Percentiles rank a stretch among this genome's conserved stretches.
Evolutionary conservation across 2,113 vertebrate genomes (phyloP).

Genomic region (Antidorcas marsupialis): DNA sequence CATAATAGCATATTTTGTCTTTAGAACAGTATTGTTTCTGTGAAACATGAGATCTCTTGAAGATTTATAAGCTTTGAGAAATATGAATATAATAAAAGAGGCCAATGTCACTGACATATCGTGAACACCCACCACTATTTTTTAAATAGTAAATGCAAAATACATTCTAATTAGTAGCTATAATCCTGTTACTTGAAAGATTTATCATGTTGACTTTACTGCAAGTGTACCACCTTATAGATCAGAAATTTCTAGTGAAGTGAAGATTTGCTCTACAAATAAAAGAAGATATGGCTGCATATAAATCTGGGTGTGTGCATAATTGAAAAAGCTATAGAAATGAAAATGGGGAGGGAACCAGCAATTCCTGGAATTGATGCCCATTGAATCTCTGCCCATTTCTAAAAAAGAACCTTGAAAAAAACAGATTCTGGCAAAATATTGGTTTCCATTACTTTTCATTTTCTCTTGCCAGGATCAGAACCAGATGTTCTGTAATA

Average conservation of each 20-base stretch:
- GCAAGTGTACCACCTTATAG: slow-evolving; percentile 74
- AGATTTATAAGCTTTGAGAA: slow-evolving; percentile 65
- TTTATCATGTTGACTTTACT: slow-evolving; percentile 67
- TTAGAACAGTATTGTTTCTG: slow-evolving; percentile 67
- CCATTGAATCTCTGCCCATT: slow-evolving; percentile 73
- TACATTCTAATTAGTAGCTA: slow-evolving; percentile 81
- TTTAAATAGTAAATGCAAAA: slow-evolving; percentile 75
- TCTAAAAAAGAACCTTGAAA: slow-evolving; percentile 73
- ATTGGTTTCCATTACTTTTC: slow-evolving; percentile 75
- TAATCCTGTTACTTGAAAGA: slow-evolving; percentile 71
- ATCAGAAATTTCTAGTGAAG: slow-evolving; percentile 68
- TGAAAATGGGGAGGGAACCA: slow-evolving; percentile 57
- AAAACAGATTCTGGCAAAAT: slow-evolving; percentile 72
- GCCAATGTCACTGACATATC: slow-evolving; percentile 66
- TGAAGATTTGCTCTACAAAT: slow-evolving; percentile 31
- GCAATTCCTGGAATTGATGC: slow-evolving; percentile 69
- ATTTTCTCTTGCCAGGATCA: slow-evolving; percentile 73
- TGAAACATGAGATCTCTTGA: slow-evolving; percentile 64
- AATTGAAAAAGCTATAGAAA: slow-evolving; percentile 68
- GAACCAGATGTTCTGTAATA: slow-evolving; percentile 76
- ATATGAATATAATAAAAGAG: slow-evolving; percentile 76
- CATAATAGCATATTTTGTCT: slow-evolving; percentile 69
- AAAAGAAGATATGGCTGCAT: slow-evolving; percentile 43
- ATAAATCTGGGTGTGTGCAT: slow-evolving; percentile 67
- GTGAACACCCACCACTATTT: slow-evolving; percentile 72